These are phyloP conservation scores for Drosophila mauritiana DNA, from an alignment of 1,140 invertebrate species.

Conservation along the genomic window DNA sequence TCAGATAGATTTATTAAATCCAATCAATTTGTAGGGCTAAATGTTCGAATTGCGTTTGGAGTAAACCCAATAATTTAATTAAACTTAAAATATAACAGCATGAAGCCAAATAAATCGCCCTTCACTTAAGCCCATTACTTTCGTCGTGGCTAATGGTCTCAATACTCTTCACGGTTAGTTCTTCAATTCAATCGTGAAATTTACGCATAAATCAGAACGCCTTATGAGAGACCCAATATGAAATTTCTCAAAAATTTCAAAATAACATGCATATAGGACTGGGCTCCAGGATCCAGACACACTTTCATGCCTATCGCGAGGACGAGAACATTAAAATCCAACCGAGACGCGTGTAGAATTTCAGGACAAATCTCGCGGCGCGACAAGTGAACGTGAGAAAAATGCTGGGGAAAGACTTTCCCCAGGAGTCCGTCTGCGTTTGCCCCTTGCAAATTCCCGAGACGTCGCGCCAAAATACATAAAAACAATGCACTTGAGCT, in stretches of 20 bases:
- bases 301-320: slow-evolving; percentile 57
- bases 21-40: too few relatives aligned
- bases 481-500: slow-evolving; percentile 60
- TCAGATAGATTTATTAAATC: too few relatives aligned
- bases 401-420: slow-evolving; percentile 47
- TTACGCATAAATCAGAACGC: slow-evolving; percentile 37
- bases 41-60: too few relatives aligned
- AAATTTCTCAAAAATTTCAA: slow-evolving; percentile 50
- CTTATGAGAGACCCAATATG: slow-evolving; percentile 1
- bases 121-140: slow-evolving; percentile 1
- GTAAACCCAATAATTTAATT: background rate
- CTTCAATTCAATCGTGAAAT: slow-evolving; percentile 46
- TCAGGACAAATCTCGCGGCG: slow-evolving; percentile 34
- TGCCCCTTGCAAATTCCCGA: slow-evolving; percentile 60
- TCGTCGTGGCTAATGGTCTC: slow-evolving; percentile 29
- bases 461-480: slow-evolving; percentile 62
- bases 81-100: background rate
- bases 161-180: slow-evolving; percentile 13
- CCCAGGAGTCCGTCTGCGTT: slow-evolving; percentile 9
- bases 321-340: slow-evolving; percentile 53
- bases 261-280: slow-evolving; percentile 48
- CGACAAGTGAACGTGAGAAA: slow-evolving; percentile 66
- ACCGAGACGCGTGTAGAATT: slow-evolving; percentile 70
- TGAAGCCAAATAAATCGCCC: slow-evolving; percentile 1
- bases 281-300: slow-evolving; percentile 2